A percentile compares a stretch with the other conserved stretches of the same genome.
Evolutionary conservation across 2,888 invertebrate genomes (phyloP).

Genomic region (Unio delphinus): DNA sequence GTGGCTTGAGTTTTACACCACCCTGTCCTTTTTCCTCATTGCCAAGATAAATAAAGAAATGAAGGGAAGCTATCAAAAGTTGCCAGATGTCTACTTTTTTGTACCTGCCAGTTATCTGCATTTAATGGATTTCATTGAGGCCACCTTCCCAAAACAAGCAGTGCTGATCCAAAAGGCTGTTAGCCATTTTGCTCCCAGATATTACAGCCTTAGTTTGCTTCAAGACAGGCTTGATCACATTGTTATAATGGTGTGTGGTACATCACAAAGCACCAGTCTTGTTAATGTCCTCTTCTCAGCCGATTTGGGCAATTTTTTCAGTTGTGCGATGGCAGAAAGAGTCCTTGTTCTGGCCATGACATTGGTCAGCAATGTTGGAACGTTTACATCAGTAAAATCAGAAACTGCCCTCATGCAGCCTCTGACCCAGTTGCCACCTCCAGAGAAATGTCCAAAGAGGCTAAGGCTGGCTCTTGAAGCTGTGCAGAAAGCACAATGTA

Average conservation of each 20-base stretch:
- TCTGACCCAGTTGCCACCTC: constrained; percentile 10
- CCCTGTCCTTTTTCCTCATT: constrained; percentile 23
- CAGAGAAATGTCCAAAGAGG: constrained; percentile 15
- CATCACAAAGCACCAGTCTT: constrained; percentile 6
- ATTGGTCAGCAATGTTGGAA: constrained; percentile 29
- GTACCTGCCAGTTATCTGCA: constrained; percentile 23
- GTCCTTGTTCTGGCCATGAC: constrained; percentile 28
- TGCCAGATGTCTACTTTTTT: constrained; percentile 6
- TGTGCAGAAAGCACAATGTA: constrained; percentile 12
- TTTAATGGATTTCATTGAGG: constrained; percentile 19
- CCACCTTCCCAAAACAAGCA: constrained; percentile 7
- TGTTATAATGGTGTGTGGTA: constrained; percentile 8
- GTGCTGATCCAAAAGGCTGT: background rate
- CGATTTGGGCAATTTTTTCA: background rate
- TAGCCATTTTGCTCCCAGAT: too few relatives aligned
- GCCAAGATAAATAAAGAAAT: constrained; percentile 10
- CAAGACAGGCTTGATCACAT: constrained; percentile 9
- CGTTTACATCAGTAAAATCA: constrained; percentile 4
- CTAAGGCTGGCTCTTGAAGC: constrained; percentile 7
- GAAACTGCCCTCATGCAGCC: constrained; percentile 13
- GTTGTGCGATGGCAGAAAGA: constrained; percentile 30
- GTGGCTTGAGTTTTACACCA: constrained; percentile 38
- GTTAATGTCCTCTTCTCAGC: background rate
- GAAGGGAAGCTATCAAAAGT: too few relatives aligned
- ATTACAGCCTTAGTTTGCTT: background rate